Base-by-base conservation (phyloP, 1,140 invertebrate genomes). In the Anoplolepis gracilipes region DNA sequence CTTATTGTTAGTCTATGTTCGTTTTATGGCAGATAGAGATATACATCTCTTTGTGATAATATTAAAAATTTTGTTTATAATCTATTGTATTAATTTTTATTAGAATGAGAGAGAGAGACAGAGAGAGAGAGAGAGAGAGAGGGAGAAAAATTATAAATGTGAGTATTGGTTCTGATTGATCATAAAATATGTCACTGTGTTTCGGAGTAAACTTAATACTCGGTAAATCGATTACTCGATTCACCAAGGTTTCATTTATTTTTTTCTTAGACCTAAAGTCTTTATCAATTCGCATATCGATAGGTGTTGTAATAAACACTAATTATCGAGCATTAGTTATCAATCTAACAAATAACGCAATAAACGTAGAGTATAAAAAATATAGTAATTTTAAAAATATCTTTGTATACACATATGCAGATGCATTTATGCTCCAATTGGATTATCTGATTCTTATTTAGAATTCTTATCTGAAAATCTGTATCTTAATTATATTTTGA, bases 211-310 rank as follows among this genome's bases (percentile, higher is more conserved):
- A 33, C 16, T 62, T 49, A 65, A 49, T 13, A 22, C 55, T 46
- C 33, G 61, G 30, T 22, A 69, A 79, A 78, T 78, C 59, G n/a
- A 78, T 78, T 36, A 22, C 33, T 64, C 39, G 25, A 59, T 59
- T 69, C 5, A 53, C 5, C 30, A 36, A 70, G n/a, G 46, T 36
- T 53, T 3, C 42, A 16, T 39, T 28, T 69, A 36, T 6, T 69
- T 22, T 19, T 8, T 25, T 28, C n/a, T 79, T 55, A 39, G 22
- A 79, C 30, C 2, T 1, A 13, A 69, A 19, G 10, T 39, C 46
- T 25, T 39, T 16, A 70, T 55, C 77, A 30, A 69, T 39, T 59
- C 6, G 25, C 5, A 11, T 5, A n/a, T 64, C 25, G 1, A 8
- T 28, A 13, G 30, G 28, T 33, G 13, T 28, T 46, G 11, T n/a